Evolutionary conservation across 2,113 vertebrate species (phyloP).

Genomic region (Larimichthys polyactis): DNA sequence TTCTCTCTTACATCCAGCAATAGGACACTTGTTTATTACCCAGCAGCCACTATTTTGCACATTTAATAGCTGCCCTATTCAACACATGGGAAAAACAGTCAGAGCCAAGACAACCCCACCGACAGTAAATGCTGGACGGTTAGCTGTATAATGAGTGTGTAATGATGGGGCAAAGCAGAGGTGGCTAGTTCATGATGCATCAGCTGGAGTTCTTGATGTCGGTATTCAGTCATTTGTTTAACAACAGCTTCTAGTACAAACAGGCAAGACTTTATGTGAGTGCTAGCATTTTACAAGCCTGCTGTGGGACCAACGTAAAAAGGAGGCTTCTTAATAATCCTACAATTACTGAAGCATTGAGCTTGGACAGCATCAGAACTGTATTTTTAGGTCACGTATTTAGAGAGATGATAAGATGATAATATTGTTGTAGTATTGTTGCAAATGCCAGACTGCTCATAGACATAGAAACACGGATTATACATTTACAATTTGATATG

Average conservation of each 20-base stretch:
- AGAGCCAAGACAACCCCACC: neutral
- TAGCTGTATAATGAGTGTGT: constrained; percentile 6
- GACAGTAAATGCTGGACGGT: constrained; percentile 7
- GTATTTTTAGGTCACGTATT: constrained; percentile 1
- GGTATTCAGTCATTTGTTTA: neutral
- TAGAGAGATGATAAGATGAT: neutral
- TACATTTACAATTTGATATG: too few species aligned
- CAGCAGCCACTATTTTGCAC: neutral
- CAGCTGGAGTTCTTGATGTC: neutral
- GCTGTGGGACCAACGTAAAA: neutral
- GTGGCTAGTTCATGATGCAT: constrained; percentile 8
- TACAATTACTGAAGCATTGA: neutral
- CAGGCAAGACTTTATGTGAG: neutral
- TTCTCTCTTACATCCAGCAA: neutral
- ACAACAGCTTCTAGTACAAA: neutral
- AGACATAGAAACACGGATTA: too few species aligned
- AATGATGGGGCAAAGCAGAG: constrained; percentile 21
- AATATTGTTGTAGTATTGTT: too few species aligned
- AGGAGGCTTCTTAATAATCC: constrained; percentile 7
- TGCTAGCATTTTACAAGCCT: neutral
- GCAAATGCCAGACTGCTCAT: too few species aligned
- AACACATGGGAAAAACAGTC: neutral
- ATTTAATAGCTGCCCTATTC: neutral
- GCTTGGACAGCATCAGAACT: neutral
- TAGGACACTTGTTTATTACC: neutral